Base-by-base conservation (phyloP, 2,797 vertebrate species). In the Octomys mimax region DNA sequence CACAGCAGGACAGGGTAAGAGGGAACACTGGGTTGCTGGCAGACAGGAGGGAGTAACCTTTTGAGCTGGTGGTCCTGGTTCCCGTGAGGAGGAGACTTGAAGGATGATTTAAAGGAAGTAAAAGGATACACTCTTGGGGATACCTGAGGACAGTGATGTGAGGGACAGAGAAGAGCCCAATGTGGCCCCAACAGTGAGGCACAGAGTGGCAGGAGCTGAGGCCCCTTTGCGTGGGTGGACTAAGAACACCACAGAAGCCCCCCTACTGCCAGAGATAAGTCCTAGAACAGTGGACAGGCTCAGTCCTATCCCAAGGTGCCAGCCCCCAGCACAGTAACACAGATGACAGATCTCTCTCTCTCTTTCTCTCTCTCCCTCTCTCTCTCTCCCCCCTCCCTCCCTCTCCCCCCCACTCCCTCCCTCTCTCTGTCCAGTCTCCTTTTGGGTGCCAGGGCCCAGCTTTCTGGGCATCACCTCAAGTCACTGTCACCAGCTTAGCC, bases 401-500 rank as follows among this genome's bases (percentile, higher is more conserved):
- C 54, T 18, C 54, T 57, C 54, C 5, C 13, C 52, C 5, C 13
- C 52, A 2, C 52, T 54, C 52, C 13, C 52, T 54, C 52, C 16
- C 10, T 64, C 64, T 46, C 49, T 52, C 64, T 36, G 26, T 0
- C 11, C 11, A 6, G 82, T 31, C 14, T 7, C 62, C 59, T 13
- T 0, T 26, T 3, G 12, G n/a, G 28, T 12, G 22, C 92, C 66
- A 59, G 66, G 11, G 26, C 59, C 85, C n/a, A 62, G 31, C 16
- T 80, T 73, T 92, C 57, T 49, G 68, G 77, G 75, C 93, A 83
- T 52, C n/a, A 73, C 52, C n/a, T 85, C 89, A 57, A 4, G 18
- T 77, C 70, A n/a, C 89, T 49, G 26, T 49, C 85, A 66, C 52
- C 87, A 79, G 54, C 61, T 95, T 79, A 81, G 46, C 77, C 52